Evolutionary conservation across 2,888 invertebrate species (phyloP).

Genomic region (Epinotia brunnichana): DNA sequence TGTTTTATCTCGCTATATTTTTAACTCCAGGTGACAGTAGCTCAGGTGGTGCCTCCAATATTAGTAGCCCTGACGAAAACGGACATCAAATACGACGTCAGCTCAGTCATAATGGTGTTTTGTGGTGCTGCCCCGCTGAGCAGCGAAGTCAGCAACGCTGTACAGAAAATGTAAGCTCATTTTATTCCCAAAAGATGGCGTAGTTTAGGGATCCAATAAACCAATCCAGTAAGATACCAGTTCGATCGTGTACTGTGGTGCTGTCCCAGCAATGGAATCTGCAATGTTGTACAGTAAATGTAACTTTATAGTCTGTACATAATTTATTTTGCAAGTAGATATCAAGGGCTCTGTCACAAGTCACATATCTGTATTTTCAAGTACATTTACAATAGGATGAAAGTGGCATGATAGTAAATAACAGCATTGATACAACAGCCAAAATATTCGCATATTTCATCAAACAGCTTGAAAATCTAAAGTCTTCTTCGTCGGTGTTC

Average conservation of each 20-base stretch:
- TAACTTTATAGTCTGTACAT: conserved; percentile 3
- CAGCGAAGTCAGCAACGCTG: conserved; percentile 30
- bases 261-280: conserved; percentile 38
- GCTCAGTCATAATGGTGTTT: conserved; percentile 39
- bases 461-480: too few species aligned
- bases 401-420: too few species aligned
- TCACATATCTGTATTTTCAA: too few species aligned
- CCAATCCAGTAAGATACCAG: conserved; percentile 26
- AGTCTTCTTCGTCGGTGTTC: too few species aligned
- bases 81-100: conserved; percentile 42
- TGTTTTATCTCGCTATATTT: too few species aligned
- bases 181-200: background rate
- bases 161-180: conserved; percentile 40
- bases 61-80: conserved; percentile 42
- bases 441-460: too few species aligned
- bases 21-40: conserved; percentile 38
- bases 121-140: conserved; percentile 44
- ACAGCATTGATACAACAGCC: too few species aligned
- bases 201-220: background rate
- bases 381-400: too few species aligned
- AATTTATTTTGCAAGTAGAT: too few species aligned
- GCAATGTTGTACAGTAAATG: conserved; percentile 41
- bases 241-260: conserved; percentile 42
- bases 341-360: too few species aligned
- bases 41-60: conserved; percentile 44